Percentiles rank a stretch among this genome's conserved stretches.
These are phyloP conservation scores for Mongoloraphidia duomilia DNA, from an alignment of 2,888 invertebrate species.

Conservation along the genomic window DNA sequence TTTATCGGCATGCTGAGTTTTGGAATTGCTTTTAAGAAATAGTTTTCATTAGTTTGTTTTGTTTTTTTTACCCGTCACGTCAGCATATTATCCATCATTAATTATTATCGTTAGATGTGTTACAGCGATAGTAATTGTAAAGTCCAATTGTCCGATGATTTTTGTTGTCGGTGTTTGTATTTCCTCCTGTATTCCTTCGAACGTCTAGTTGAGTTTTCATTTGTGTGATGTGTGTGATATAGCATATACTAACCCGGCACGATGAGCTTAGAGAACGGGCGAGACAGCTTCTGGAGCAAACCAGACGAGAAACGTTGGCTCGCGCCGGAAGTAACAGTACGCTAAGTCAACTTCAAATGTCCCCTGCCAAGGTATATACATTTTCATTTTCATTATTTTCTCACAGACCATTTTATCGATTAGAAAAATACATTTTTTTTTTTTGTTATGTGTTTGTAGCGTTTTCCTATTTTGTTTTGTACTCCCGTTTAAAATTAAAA, in stretches of 20 bases:
- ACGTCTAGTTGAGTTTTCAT: neutral
- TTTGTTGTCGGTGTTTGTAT: no score
- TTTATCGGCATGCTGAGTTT: no score
- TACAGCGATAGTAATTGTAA: no score
- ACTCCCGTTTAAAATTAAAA: neutral
- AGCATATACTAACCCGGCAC: slow-evolving; percentile 66
- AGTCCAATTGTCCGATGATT: no score
- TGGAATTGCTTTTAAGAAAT: no score
- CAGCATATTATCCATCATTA: no score
- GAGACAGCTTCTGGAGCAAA: slow-evolving; percentile 66
- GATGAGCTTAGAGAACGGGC: slow-evolving; percentile 76
- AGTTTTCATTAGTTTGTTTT: no score
- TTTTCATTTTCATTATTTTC: slow-evolving; percentile 2
- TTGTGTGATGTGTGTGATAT: slow-evolving; percentile 30
- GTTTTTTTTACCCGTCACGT: no score
- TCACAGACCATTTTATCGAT: neutral
- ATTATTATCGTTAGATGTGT: no score
- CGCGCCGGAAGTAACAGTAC: slow-evolving; percentile 23
- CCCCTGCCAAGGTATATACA: slow-evolving; percentile 33
- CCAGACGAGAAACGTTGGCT: slow-evolving; percentile 49
- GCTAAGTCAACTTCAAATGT: slow-evolving; percentile 20
- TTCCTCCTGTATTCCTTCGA: no score
- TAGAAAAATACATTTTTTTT: neutral
- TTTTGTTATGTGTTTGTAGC: slow-evolving; percentile 8
- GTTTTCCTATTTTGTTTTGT: slow-evolving; percentile 5